phyloP scores from a whole-genome alignment of 2,888 invertebrate species.

The Apoda limacodes region DNA sequence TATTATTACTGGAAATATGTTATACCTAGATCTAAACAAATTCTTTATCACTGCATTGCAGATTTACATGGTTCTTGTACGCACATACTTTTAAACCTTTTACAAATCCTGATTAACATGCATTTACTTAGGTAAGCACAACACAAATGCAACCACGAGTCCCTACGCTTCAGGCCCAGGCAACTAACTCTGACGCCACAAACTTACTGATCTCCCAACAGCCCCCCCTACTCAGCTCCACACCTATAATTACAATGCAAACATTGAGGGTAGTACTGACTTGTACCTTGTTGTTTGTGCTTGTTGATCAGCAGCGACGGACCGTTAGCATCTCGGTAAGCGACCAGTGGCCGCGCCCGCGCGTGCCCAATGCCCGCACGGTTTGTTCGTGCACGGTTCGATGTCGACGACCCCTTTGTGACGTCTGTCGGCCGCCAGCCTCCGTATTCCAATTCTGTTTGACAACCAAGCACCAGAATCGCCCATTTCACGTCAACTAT shows the following conservation, averaged over 20 bases:
- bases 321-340: constrained; percentile 68
- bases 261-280: constrained; percentile 62
- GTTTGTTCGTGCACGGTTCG: constrained; percentile 50
- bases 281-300: constrained; percentile 58
- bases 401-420: constrained; percentile 61
- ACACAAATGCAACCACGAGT: no score
- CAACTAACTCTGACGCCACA: constrained; percentile 26
- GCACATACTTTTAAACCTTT: no score
- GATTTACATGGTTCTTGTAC: no score
- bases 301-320: constrained; percentile 70
- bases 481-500: constrained; percentile 11
- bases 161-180: no score
- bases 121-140: no score
- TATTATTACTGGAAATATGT: no score
- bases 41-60: no score
- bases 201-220: constrained; percentile 28
- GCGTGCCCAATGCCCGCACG: constrained; percentile 36
- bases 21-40: no score
- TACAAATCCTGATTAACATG: no score
- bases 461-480: constrained; percentile 1
- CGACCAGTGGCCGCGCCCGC: constrained; percentile 50
- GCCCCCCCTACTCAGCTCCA: constrained; percentile 34
- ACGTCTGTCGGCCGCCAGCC: constrained; percentile 58
- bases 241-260: constrained; percentile 37
- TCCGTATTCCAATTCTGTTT: constrained; percentile 15